Percentiles rank a stretch among this genome's conserved stretches.
phyloP scores from a whole-genome alignment of 2,888 invertebrate species.

The Thera britannica region DNA sequence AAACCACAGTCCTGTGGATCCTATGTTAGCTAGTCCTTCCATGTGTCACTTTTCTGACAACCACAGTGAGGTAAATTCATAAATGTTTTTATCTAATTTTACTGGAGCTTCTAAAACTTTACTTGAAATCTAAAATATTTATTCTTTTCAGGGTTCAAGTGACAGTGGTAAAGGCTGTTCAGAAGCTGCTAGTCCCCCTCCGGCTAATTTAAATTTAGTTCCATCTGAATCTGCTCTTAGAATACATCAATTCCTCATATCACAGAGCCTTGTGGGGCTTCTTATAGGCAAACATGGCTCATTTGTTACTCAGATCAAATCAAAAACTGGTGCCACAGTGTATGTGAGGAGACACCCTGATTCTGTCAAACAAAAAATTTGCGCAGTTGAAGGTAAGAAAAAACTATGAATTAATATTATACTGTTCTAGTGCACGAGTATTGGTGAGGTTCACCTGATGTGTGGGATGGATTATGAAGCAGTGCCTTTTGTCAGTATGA shows the following conservation, averaged over 20 bases:
- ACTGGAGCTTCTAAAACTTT: neutral
- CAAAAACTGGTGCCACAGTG: constrained; percentile 91
- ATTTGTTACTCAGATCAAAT: constrained; percentile 92
- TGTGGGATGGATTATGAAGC: too few species aligned
- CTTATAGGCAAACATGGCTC: constrained; percentile 94
- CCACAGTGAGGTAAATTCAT: constrained; percentile 85
- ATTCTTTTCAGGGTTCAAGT: constrained; percentile 87
- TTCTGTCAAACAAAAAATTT: constrained; percentile 90
- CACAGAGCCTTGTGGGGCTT: constrained; percentile 91
- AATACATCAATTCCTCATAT: constrained; percentile 90
- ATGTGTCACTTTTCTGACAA: constrained; percentile 88
- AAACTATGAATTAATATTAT: neutral
- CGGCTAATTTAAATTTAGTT: constrained; percentile 84
- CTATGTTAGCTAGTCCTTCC: constrained; percentile 88
- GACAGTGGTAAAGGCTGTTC: constrained; percentile 94
- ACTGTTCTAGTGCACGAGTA: too few species aligned
- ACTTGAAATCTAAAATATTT: neutral
- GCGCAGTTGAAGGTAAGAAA: constrained; percentile 90
- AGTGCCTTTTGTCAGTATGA: too few species aligned
- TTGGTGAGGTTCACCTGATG: too few species aligned
- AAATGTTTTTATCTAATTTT: neutral
- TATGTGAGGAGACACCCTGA: constrained; percentile 91
- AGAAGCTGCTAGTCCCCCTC: constrained; percentile 89
- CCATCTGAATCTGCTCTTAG: constrained; percentile 74
- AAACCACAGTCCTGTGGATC: constrained; percentile 91